Base-by-base conservation (phyloP, 2,113 vertebrate species). In the Sturnus vulgaris region DNA sequence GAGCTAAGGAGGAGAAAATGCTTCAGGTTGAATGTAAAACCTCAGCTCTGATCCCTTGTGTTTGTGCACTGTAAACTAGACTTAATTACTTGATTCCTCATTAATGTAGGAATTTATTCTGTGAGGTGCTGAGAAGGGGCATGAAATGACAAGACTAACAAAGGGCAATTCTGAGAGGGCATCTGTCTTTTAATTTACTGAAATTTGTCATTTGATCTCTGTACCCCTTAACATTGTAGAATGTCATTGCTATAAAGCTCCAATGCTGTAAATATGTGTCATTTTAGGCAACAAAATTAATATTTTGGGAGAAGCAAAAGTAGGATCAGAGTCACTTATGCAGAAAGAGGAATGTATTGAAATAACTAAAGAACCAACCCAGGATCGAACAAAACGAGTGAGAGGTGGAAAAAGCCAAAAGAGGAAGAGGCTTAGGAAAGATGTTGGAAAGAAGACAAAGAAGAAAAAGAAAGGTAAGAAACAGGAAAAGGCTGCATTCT, bases 391-490 rank as follows among this genome's bases (percentile, higher is more conserved):
- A 4, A 97, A 94, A 69, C 92, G 97, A 69, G 98, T 98, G 65
- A 97, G 91, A 28, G 98, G 98, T 6, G 98, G 98, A 11, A 98
- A 96, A 82, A 97, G 68, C 77, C 98, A 98, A 55, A 99, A 98
- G 85, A 97, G 98, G 57, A 98, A 98, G 59, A 97, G 97, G 50
- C 97, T 95, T 30, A 98, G 94, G 92, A 98, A 97, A 25, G 98
- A 98, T 19, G 52, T 42, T 14, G 96, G 65, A 28, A 98, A 96
- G 94, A 98, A 97, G 57, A 15, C 57, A 2, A 98, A 97, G 93
- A 98, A 95, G 71, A 98, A 77, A n/a, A 98, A 92, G 68, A 98
- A 96, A 97, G 97, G 97, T 98, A 70, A 81, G 52, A 24, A 69
- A 40, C 21, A 30, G 42, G 28, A 17, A 40, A 56, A 80, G 40